Conservation (phyloP, 2,113 vertebrate species). For the Platichthys stellatus region DNA sequence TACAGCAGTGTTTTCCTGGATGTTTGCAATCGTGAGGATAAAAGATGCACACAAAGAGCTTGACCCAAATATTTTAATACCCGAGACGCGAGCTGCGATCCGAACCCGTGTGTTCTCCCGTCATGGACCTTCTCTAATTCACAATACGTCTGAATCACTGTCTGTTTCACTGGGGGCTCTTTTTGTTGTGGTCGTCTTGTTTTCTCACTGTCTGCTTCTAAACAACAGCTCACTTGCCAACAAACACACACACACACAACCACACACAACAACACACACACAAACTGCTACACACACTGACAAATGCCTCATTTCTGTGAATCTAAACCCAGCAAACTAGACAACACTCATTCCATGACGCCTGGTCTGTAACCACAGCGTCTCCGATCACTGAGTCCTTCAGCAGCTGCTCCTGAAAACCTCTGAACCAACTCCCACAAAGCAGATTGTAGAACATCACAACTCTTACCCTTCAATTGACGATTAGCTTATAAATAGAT, state of each 20-base stretch:
- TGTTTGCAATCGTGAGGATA: too few relatives aligned
- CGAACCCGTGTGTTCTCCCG: too few relatives aligned
- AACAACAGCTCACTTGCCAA: constrained; percentile 14
- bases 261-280: background rate
- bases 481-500: too few relatives aligned
- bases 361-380: background rate
- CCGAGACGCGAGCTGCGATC: too few relatives aligned
- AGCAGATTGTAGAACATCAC: too few relatives aligned
- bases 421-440: too few relatives aligned
- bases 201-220: background rate
- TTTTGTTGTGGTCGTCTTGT: background rate
- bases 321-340: background rate
- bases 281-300: background rate
- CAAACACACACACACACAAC: background rate
- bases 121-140: too few relatives aligned
- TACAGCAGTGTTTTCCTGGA: too few relatives aligned
- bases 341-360: background rate
- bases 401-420: background rate
- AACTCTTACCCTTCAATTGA: too few relatives aligned
- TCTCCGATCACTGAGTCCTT: background rate
- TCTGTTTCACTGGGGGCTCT: constrained; percentile 12
- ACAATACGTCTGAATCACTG: background rate
- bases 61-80: too few relatives aligned
- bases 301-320: background rate
- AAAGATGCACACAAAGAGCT: too few relatives aligned